Conservation (phyloP, 2,888 invertebrate species). For the Sinopyrophorus schimmeli region DNA sequence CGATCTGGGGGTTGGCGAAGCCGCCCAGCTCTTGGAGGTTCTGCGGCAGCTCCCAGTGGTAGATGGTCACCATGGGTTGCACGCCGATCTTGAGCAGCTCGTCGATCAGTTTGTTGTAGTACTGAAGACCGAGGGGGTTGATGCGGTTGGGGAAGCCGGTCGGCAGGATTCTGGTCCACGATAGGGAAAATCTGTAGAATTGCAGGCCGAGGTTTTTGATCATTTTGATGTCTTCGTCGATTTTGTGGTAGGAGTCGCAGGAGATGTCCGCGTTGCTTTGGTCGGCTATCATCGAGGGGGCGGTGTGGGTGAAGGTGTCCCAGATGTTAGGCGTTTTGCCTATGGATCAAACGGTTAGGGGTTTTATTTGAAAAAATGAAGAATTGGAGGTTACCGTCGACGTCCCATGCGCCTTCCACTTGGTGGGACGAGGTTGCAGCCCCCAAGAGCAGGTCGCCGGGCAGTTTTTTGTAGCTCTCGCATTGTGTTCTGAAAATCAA, state of each 20-base stretch:
- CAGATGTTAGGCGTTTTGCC: constrained; percentile 58
- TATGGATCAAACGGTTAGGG: constrained; percentile 36
- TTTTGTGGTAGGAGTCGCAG: constrained; percentile 68
- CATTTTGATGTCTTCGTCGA: constrained; percentile 63
- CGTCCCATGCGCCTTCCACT: constrained; percentile 62
- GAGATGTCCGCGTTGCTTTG: constrained; percentile 62
- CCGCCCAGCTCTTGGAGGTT: constrained; percentile 62
- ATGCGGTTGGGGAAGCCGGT: constrained; percentile 65
- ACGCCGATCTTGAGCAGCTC: constrained; percentile 64
- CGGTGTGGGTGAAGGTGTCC: constrained; percentile 57
- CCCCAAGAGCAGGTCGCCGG: constrained; percentile 60
- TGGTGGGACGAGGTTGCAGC: constrained; percentile 62
- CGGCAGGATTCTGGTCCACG: constrained; percentile 70
- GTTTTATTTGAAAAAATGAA: not conserved
- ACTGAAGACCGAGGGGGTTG: constrained; percentile 69
- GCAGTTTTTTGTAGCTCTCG: constrained; percentile 47
- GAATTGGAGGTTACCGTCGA: constrained; percentile 42
- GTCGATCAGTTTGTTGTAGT: constrained; percentile 74
- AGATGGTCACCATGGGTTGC: constrained; percentile 54
- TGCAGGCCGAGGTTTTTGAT: constrained; percentile 61
- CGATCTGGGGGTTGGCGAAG: constrained; percentile 63
- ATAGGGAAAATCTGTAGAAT: constrained; percentile 63
- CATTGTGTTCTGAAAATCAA: not conserved
- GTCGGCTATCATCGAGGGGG: constrained; percentile 58
- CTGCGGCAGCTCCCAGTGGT: constrained; percentile 48